Evolutionary conservation across 1,140 invertebrate genomes (phyloP).

Genomic region (Euwallacea similis): DNA sequence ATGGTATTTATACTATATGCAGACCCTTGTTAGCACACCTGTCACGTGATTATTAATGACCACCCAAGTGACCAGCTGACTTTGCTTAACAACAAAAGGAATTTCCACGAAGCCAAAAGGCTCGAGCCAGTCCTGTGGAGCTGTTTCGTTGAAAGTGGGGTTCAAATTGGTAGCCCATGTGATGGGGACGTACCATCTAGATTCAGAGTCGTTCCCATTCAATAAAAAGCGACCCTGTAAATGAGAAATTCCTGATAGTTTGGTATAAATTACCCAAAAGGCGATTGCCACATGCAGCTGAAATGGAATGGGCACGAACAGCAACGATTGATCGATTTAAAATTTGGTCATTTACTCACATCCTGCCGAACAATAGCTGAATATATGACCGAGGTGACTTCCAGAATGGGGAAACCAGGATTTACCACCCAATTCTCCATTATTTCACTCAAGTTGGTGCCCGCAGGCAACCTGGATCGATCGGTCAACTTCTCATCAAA

Average conservation of each 20-base stretch:
- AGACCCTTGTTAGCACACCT: conserved; percentile 53
- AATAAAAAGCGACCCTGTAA: conserved; percentile 41
- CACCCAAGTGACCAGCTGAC: conserved; percentile 60
- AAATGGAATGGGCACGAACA: conserved; percentile 1
- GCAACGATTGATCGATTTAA: conserved; percentile 5
- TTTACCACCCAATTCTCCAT: conserved; percentile 66
- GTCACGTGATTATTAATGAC: conserved; percentile 70
- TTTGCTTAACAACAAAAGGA: conserved; percentile 41
- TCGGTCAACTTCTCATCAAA: conserved; percentile 40
- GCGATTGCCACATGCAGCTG: neutral
- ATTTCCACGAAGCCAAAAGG: conserved; percentile 42
- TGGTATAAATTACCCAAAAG: neutral
- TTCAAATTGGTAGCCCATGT: conserved; percentile 58
- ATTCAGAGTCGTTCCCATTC: conserved; percentile 13
- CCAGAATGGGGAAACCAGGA: conserved; percentile 64
- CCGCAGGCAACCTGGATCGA: conserved; percentile 11
- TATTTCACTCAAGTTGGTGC: conserved; percentile 54
- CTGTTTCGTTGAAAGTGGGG: conserved; percentile 59
- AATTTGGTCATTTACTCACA: conserved; percentile 26
- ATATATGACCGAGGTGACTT: conserved; percentile 22
- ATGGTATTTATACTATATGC: neutral
- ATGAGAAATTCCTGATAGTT: conserved; percentile 6
- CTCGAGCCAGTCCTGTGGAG: conserved; percentile 56
- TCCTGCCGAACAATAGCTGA: conserved; percentile 38
- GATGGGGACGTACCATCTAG: conserved; percentile 65